Evolutionary conservation across 2,888 invertebrate species (phyloP), one percentile per base, ranked within the genome.

Genomic region (Apocheima hispidaria): DNA sequence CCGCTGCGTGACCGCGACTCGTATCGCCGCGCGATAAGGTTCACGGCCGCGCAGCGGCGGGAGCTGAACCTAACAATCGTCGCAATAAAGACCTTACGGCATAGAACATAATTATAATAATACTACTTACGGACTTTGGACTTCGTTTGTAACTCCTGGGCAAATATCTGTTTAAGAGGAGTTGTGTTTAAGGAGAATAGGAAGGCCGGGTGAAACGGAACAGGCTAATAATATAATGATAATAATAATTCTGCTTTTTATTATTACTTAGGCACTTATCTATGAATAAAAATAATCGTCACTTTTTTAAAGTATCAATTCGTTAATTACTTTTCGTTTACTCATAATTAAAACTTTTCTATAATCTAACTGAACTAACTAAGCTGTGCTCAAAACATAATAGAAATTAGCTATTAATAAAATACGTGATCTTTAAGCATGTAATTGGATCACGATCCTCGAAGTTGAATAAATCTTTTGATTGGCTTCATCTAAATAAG

Each of bases 371-470:
- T 33, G 20, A 20, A 23, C 35, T 51, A 16, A 18, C 6, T 18
- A 50, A 38, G 14, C 26, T 28, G 12, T 36, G 14, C 28, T 30
- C 21, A 6, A 38, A 46, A 28, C 36, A 48, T 81, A 82, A 83
- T 83, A 81, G 75, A 82, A 84, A 86, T 85, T 82, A 82, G 75
- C 75, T 84, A 82, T 86, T 81, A 84, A 81, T 81, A 78, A 81
- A 78, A 79, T 71, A 71, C 73, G 60, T 46, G 59, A 72, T 69
- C 61, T 71, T 69, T 64, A 68, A 74, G 77, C 85, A 79, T 84
- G 75, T 81, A 86, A 87, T 85, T 82, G 78, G 79, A 80, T 84
- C 79, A 79, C 73, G 71, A 77, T 74, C 75, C 72, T 66, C 71
- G 65, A 74, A 74, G 71, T 73, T 68, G 69, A 72, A 75, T 72